These are phyloP conservation scores for Pangasius mekongensis DNA, from an alignment of 2,797 vertebrate genomes.

Conservation along the genomic window DNA sequence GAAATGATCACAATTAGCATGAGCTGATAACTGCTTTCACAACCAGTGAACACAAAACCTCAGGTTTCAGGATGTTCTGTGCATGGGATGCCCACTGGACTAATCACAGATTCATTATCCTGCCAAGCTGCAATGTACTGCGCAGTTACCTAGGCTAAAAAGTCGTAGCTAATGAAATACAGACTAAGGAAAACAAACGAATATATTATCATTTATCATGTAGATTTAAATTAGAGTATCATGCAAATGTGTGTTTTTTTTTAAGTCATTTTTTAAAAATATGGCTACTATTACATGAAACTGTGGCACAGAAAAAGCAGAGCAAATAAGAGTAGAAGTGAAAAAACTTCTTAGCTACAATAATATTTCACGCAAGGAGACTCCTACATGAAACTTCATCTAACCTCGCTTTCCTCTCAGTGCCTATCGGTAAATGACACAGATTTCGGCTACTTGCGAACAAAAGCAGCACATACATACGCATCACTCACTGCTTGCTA, in stretches of 20 bases:
- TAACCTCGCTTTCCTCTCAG: too few species aligned
- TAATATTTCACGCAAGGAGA: background rate
- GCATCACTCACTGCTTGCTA: background rate
- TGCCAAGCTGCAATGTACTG: background rate
- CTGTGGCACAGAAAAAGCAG: background rate
- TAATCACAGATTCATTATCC: background rate
- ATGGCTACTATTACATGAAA: constrained; percentile 4
- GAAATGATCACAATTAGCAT: background rate
- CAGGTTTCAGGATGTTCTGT: background rate
- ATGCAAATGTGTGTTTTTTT: background rate
- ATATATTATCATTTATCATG: background rate
- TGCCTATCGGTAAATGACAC: background rate
- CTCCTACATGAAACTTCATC: background rate
- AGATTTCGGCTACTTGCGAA: background rate
- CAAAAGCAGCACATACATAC: background rate
- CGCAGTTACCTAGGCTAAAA: background rate
- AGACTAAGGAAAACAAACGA: background rate
- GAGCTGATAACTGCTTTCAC: background rate
- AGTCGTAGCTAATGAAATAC: background rate
- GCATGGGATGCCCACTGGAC: background rate
- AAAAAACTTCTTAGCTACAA: background rate
- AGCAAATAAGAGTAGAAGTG: background rate
- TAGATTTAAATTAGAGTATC: background rate
- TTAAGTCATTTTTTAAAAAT: too few species aligned
- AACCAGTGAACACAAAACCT: background rate